Base-by-base conservation (phyloP, 2,113 vertebrate genomes). In the Dasyprocta punctata region DNA sequence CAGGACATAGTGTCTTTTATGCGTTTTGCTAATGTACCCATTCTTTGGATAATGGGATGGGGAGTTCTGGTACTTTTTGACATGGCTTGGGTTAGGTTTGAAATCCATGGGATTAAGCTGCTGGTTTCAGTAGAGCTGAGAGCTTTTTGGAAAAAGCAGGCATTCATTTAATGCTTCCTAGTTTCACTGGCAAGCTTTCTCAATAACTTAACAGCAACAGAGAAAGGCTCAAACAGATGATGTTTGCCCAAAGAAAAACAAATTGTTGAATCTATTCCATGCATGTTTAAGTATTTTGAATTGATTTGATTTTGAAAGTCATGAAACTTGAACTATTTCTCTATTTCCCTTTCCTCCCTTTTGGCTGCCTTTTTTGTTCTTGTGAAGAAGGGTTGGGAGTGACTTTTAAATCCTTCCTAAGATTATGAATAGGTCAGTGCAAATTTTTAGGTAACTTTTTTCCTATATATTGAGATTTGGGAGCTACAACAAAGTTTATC, bases 131-230 rank as follows among this genome's bases (percentile, higher is more conserved):
- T 22, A 86, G 75, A 96, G 30, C 44, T 65, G 58, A 88, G 56
- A 84, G 52, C 56, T 94, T 87, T 94, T 49, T 78, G 95, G 80
- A 96, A 96, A 75, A 95, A 95, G 47, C 89, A 84, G 87, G 56
- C 20, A 44, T 96, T 97, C 81, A 94, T 97, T 78, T 88, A 95
- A 94, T 90, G 83, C 73, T 97, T 96, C 83, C 80, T 89, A 75
- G 26, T 61, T 94, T 82, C 84, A 58, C 73, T 97, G 91, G 88
- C 82, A 96, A 92, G 73, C 75, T 94, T 96, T 89, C 85, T 75
- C 90, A 77, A 9, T 85, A 93, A 81, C 81, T 93, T 89, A 96
- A 85, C 78, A 86, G 71, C 87, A 85, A 90, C 92, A 93, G 75
- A 91, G 78, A 97, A 95, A 83, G 69, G 69, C 82, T 93, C 87